Conservation (phyloP, 1,140 invertebrate genomes). For the Plodia interpunctella region DNA sequence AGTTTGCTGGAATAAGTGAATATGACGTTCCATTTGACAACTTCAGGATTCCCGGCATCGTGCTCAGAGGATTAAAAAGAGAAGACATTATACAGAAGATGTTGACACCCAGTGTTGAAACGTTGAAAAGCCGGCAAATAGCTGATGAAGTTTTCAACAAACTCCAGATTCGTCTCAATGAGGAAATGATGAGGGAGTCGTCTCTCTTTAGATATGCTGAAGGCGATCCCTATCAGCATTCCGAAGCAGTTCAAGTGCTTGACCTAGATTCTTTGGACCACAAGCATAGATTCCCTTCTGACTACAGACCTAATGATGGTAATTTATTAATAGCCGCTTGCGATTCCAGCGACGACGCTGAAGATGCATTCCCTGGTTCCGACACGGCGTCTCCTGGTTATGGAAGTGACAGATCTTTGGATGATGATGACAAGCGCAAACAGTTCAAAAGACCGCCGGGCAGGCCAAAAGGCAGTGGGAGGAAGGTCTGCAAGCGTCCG, state of each 20-base stretch:
- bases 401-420: constrained; percentile 54
- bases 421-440: constrained; percentile 60
- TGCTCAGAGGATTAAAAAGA: constrained; percentile 64
- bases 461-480: constrained; percentile 69
- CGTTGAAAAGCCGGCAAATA: constrained; percentile 39
- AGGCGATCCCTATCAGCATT: constrained; percentile 43
- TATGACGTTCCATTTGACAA: constrained; percentile 65
- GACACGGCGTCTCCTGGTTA: constrained; percentile 53
- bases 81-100: constrained; percentile 72
- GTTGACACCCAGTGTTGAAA: constrained; percentile 49
- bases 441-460: constrained; percentile 63
- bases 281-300: constrained; percentile 44
- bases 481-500: constrained; percentile 80
- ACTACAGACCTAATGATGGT: constrained; percentile 49
- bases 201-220: constrained; percentile 57
- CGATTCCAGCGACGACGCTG: constrained; percentile 60
- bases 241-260: constrained; percentile 44
- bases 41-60: constrained; percentile 71
- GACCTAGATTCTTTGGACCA: constrained; percentile 54
- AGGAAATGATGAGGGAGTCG: constrained; percentile 48
- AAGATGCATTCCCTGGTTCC: constrained; percentile 49
- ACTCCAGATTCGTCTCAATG: constrained; percentile 52
- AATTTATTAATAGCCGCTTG: constrained; percentile 34
- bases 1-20: constrained; percentile 62
- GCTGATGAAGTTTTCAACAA: constrained; percentile 73